These are phyloP conservation scores for Corythaeola cristata DNA, from an alignment of 2,113 vertebrate species.

Conservation along the genomic window DNA sequence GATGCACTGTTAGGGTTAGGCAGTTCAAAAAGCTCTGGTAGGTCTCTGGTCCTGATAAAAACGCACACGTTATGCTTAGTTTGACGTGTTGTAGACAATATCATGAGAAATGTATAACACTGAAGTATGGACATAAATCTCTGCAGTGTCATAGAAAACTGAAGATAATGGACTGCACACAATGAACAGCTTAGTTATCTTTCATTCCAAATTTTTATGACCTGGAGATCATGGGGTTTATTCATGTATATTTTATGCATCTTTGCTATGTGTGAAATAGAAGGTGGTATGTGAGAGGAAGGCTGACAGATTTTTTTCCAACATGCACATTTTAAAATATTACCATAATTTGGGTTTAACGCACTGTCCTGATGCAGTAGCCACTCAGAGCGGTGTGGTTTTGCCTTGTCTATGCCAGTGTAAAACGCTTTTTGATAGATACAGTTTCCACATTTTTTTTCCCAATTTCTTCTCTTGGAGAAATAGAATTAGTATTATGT, in stretches of 20 bases:
- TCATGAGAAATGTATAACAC: not conserved
- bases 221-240: not conserved
- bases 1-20: not conserved
- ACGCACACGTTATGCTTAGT: not conserved
- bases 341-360: not conserved
- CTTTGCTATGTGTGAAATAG: not conserved
- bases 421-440: not conserved
- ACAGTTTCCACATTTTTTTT: not conserved
- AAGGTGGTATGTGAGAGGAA: not conserved
- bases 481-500: not conserved
- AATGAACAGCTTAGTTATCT: not conserved
- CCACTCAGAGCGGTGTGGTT: not conserved
- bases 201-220: not conserved
- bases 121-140: not conserved
- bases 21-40: not conserved
- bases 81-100: not conserved
- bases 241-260: not conserved
- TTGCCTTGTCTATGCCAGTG: not conserved
- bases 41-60: not conserved
- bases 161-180: not conserved
- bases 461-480: not conserved
- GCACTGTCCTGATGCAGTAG: not conserved
- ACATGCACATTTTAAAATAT: not conserved
- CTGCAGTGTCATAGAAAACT: not conserved
- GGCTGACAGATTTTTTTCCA: not conserved